Evolutionary conservation across 2,797 vertebrate genomes (phyloP), one percentile per base, ranked within the genome.

Genomic region (Pipistrellus kuhlii): DNA sequence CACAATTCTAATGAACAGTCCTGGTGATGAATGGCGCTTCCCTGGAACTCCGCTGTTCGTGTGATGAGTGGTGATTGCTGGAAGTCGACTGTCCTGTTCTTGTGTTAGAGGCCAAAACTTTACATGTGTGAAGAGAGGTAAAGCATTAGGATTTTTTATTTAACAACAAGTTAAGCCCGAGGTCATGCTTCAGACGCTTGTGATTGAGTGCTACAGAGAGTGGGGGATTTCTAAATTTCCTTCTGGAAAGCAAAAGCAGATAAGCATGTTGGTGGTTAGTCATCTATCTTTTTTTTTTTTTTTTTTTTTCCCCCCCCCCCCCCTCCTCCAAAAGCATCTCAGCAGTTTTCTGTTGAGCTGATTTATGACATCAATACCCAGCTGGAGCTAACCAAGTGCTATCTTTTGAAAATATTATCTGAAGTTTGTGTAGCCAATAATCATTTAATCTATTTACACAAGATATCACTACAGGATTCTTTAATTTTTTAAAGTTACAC

Each of bases 331-430:
- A 94, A 95, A 87, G 97, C 92, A 64, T 93, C 25, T 85, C 85
- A 80, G 88, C n/a, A 48, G 1, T 20, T 97, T 97, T 97, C 84
- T 96, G n/a, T 35, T 95, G 94, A 96, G 89, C 81, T 91, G 66
- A 95, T 96, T 93, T 75, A 95, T 91, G 92, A 92, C 68, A 91
- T 84, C 30, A 71, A 2, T 82, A 72, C 57, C 53, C 83, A 89
- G 73, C 94, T 84, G 88, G 78, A 95, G 94, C 91, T 96, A 94
- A 91, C 41, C 75, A 94, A 96, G 88, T 96, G 66, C 69, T 95
- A 55, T 94, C 84, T 75, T 68, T 85, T 44, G 66, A 92, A 95
- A 94, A 94, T 66, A 90, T 94, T 93, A 97, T 78, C 86, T 83
- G 44, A 77, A 96, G 69, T 97, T 96, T 97, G 93, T 81, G 90